A percentile compares a stretch with the other conserved stretches of the same genome.
Evolutionary conservation across 2,888 invertebrate species (phyloP).

Genomic region (Incurvaria masculella): DNA sequence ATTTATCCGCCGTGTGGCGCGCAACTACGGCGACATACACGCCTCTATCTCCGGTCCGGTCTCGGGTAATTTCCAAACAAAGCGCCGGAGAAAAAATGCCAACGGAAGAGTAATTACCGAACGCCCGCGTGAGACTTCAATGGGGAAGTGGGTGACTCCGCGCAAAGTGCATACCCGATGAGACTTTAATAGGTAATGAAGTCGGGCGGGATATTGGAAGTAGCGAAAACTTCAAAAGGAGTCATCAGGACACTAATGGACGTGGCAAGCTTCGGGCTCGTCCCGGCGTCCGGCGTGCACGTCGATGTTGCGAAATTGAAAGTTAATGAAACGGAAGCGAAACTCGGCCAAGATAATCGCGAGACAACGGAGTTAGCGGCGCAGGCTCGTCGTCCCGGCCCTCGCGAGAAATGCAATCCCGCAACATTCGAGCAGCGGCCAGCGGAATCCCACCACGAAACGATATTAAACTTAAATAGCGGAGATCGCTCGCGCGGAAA

Average conservation of each 20-base stretch:
- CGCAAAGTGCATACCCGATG: neutral
- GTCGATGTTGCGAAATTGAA: constrained; percentile 33
- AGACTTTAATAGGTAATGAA: neutral
- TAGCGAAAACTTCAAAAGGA: neutral
- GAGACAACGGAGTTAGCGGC: constrained; percentile 3
- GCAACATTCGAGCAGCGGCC: constrained; percentile 1
- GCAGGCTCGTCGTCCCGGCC: constrained; percentile 21
- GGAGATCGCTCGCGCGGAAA: constrained; percentile 39
- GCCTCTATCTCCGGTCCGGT: neutral
- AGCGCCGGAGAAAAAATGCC: neutral
- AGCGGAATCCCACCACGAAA: constrained; percentile 16
- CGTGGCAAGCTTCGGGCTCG: neutral
- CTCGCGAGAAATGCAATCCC: constrained; percentile 7
- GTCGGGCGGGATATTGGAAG: neutral
- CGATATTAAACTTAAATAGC: constrained; percentile 47
- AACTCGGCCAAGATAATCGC: constrained; percentile 32
- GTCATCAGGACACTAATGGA: neutral
- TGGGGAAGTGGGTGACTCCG: neutral
- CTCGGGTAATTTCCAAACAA: neutral
- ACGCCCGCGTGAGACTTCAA: neutral
- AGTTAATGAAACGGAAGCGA: constrained; percentile 47
- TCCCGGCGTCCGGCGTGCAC: neutral
- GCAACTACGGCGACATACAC: neutral
- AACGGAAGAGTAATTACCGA: neutral
- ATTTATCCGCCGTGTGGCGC: neutral